These are phyloP conservation scores for Mechanitis mazaeus DNA, from an alignment of 2,888 invertebrate genomes.

Conservation along the genomic window DNA sequence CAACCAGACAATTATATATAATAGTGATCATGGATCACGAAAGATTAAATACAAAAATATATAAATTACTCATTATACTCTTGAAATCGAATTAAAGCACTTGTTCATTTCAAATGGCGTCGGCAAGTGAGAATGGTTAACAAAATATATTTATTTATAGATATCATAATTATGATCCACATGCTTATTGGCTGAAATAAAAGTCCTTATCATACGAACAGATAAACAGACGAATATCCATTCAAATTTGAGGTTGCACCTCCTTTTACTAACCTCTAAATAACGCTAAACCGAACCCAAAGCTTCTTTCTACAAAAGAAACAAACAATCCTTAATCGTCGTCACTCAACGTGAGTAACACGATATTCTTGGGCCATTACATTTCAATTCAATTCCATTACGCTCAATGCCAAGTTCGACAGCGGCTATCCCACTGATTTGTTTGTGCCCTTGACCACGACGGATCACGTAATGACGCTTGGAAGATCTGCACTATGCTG, in stretches of 20 bases:
- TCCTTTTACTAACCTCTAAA: neutral
- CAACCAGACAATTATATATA: too few species aligned
- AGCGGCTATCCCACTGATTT: constrained; percentile 58
- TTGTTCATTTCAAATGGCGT: too few species aligned
- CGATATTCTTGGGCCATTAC: constrained; percentile 42
- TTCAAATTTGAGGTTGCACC: neutral
- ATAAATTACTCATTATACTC: too few species aligned
- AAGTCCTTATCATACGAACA: too few species aligned
- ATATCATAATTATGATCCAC: too few species aligned
- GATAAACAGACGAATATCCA: neutral
- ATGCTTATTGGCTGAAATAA: too few species aligned
- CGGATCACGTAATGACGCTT: constrained; percentile 23
- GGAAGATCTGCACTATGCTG: neutral
- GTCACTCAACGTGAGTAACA: constrained; percentile 5
- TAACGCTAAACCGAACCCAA: neutral
- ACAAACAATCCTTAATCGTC: constrained; percentile 5
- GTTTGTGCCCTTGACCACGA: constrained; percentile 46
- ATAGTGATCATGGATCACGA: too few species aligned
- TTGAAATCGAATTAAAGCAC: too few species aligned
- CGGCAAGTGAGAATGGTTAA: too few species aligned
- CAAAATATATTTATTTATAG: too few species aligned
- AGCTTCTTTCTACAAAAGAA: constrained; percentile 16
- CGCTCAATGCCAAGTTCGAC: constrained; percentile 65
- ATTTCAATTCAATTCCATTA: constrained; percentile 57
- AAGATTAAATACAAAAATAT: too few species aligned